Percentiles rank a stretch among this genome's conserved stretches.
Conservation (phyloP, 2,113 vertebrate species). For the Agapornis roseicollis region DNA sequence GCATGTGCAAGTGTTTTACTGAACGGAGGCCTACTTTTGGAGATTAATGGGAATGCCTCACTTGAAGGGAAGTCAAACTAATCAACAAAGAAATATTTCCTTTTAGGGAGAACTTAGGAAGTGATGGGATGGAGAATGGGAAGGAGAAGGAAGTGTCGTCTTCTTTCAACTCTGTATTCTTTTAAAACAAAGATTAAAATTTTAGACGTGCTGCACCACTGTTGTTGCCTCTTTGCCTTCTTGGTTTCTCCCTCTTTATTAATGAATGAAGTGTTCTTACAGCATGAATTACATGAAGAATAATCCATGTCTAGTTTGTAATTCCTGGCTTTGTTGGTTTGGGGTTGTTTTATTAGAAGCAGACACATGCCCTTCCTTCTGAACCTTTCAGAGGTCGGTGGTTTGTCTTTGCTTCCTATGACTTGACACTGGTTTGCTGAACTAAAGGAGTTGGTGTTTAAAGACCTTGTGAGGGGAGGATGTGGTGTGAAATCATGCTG, state of each 20-base stretch:
- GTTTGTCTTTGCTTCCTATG: not conserved
- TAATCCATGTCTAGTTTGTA: not conserved
- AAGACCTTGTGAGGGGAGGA: not conserved
- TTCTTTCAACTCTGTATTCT: constrained; percentile 29
- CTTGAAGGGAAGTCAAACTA: not conserved
- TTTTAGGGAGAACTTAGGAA: not conserved
- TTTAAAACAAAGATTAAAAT: constrained; percentile 42
- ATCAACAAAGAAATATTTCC: not conserved
- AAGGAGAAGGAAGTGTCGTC: not conserved
- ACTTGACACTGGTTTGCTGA: not conserved
- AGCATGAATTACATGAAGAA: not conserved
- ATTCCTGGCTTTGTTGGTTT: not conserved
- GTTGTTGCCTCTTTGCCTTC: constrained; percentile 3
- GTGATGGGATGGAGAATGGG: not conserved
- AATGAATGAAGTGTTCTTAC: not conserved
- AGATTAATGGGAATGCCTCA: not conserved
- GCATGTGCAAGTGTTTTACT: not conserved
- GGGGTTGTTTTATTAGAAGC: not conserved
- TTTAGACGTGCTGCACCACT: not conserved
- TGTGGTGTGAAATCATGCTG: not conserved
- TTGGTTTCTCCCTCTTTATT: not conserved
- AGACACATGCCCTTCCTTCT: not conserved
- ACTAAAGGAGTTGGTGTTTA: not conserved
- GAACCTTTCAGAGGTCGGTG: not conserved
- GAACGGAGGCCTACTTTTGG: not conserved